These are phyloP conservation scores for Drosophila littoralis DNA, from an alignment of 1,140 invertebrate species.

Conservation along the genomic window DNA sequence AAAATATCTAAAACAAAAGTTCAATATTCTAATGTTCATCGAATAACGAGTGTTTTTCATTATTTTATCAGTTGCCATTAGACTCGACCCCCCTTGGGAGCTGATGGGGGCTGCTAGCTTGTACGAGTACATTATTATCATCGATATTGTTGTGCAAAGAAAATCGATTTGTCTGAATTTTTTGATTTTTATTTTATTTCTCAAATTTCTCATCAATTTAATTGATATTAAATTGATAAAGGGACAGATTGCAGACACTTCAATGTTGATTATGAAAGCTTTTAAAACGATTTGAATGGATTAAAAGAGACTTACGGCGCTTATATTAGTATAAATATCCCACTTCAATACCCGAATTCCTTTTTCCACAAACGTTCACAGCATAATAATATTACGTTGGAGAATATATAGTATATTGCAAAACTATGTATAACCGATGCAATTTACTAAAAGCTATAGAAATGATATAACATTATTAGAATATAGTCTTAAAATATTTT, in stretches of 20 bases:
- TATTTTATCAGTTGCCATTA: conserved; percentile 6
- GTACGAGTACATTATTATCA: conserved; percentile 24
- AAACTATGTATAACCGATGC: too few species aligned
- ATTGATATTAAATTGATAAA: conserved; percentile 42
- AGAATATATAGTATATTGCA: too few species aligned
- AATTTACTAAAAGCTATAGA: too few species aligned
- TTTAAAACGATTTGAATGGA: background rate
- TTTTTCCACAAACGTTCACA: too few species aligned
- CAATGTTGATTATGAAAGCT: background rate
- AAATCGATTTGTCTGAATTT: background rate
- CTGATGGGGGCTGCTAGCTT: conserved; percentile 7
- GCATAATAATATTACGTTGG: too few species aligned
- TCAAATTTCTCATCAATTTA: conserved; percentile 60
- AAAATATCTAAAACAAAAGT: conserved; percentile 51
- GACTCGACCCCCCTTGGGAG: background rate
- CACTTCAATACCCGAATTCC: too few species aligned
- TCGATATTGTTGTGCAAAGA: background rate
- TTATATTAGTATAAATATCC: background rate
- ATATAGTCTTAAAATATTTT: too few species aligned
- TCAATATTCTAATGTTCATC: conserved; percentile 15
- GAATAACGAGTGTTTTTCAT: conserved; percentile 38
- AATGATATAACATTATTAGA: too few species aligned
- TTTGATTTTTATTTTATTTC: background rate
- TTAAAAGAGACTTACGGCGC: background rate
- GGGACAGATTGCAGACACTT: too few species aligned